Evolutionary conservation across 2,113 vertebrate genomes (phyloP).

Genomic region (Rhea pennata): DNA sequence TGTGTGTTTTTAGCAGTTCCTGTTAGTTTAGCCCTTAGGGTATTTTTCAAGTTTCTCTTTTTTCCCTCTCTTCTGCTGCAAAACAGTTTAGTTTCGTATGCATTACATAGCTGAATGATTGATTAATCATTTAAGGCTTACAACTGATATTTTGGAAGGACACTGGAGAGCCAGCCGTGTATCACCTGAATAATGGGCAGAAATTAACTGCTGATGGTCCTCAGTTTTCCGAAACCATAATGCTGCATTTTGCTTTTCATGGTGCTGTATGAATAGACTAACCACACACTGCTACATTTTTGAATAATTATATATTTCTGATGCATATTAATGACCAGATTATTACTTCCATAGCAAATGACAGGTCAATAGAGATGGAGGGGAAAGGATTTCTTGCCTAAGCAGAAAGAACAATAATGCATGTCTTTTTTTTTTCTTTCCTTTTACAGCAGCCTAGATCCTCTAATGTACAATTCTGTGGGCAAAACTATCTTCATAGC

Average conservation of each 20-base stretch:
- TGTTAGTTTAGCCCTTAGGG: neutral
- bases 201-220: neutral
- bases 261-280: neutral
- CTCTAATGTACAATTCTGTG: neutral
- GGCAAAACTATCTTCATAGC: too few relatives aligned
- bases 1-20: neutral
- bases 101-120: neutral
- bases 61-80: neutral
- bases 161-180: neutral
- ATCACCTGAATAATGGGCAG: neutral
- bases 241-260: neutral
- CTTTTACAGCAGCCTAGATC: neutral
- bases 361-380: neutral
- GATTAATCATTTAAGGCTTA: neutral
- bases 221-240: neutral
- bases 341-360: neutral
- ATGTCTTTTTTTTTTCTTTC: neutral
- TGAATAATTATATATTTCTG: neutral
- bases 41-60: neutral
- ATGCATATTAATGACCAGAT: neutral
- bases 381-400: neutral
- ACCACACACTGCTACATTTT: accelerated
- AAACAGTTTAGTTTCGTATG: neutral
- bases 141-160: neutral
- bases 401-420: neutral